phyloP scores from a whole-genome alignment of 2,113 vertebrate genomes.

The Hemiscyllium ocellatum region DNA sequence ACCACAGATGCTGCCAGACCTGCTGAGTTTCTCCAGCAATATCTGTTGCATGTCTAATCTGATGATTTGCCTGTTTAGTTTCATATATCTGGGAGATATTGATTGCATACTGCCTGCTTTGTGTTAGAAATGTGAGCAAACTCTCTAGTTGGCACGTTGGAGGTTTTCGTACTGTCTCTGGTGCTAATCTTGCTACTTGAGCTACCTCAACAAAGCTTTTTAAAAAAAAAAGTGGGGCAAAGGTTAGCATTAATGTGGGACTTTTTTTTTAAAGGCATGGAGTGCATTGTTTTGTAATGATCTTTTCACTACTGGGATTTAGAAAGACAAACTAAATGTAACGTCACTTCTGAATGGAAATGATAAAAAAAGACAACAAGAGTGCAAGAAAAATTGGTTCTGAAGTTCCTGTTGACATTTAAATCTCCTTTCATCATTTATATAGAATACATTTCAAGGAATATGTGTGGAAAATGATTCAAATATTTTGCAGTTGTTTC shows the following conservation, averaged over 20 bases:
- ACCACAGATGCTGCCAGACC: no score
- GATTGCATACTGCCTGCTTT: no score
- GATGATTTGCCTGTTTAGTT: no score
- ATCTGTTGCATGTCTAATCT: no score
- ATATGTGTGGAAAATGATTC: neutral
- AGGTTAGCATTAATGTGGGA: neutral
- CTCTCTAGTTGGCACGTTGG: no score
- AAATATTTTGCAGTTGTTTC: neutral
- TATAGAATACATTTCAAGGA: neutral
- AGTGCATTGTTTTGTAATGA: neutral
- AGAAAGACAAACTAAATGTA: neutral
- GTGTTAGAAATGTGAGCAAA: no score
- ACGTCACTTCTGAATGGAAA: neutral
- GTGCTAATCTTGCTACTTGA: neutral
- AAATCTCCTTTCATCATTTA: neutral
- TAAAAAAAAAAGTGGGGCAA: neutral
- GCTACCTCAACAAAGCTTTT: neutral
- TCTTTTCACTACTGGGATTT: neutral
- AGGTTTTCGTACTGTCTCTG: no score
- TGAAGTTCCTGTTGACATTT: neutral
- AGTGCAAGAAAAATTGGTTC: neutral
- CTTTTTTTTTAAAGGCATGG: neutral
- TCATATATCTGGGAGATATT: no score
- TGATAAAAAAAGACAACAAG: neutral
- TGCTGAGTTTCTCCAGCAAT: no score